Conservation (phyloP, 2,888 invertebrate species). For the Drosophila barbarae region DNA sequence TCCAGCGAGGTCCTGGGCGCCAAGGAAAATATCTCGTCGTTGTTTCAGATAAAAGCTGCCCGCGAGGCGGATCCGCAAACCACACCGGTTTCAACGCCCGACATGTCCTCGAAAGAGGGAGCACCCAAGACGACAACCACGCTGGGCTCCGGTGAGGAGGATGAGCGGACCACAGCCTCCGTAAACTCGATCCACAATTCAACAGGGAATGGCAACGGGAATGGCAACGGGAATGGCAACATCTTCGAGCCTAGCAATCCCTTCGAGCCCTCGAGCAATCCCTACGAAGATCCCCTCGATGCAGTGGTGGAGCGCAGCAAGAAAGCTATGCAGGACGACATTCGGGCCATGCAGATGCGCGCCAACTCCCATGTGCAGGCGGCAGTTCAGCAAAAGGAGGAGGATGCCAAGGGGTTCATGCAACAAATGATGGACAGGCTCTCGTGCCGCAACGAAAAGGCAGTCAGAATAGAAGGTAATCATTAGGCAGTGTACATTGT, state of each 20-base stretch:
- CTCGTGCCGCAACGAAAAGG: slow-evolving; percentile 75
- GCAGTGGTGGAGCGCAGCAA: slow-evolving; percentile 68
- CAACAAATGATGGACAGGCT: slow-evolving; percentile 74
- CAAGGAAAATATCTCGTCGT: slow-evolving; percentile 69
- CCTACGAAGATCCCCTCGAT: slow-evolving; percentile 63
- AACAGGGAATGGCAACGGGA: slow-evolving; percentile 65
- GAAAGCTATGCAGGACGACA: slow-evolving; percentile 67
- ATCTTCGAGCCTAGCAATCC: slow-evolving; percentile 54
- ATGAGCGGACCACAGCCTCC: slow-evolving; percentile 79
- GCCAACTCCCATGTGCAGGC: slow-evolving; percentile 33
- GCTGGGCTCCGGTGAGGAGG: slow-evolving; percentile 64
- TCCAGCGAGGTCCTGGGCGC: slow-evolving; percentile 69
- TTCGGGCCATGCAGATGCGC: slow-evolving; percentile 58
- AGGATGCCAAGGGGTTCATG: slow-evolving; percentile 70
- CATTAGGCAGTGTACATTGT: not conserved
- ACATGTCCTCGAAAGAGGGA: slow-evolving; percentile 32
- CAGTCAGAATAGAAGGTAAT: slow-evolving; percentile 75
- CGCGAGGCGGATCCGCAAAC: slow-evolving; percentile 47
- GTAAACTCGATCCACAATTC: slow-evolving; percentile 77
- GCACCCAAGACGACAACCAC: slow-evolving; percentile 52
- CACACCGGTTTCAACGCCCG: slow-evolving; percentile 49
- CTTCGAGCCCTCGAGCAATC: slow-evolving; percentile 15
- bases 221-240: slow-evolving; percentile 56
- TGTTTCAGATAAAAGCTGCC: slow-evolving; percentile 71
- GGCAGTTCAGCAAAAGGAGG: slow-evolving; percentile 28